phyloP scores from a whole-genome alignment of 2,888 invertebrate species.

The Melieria crassipennis region DNA sequence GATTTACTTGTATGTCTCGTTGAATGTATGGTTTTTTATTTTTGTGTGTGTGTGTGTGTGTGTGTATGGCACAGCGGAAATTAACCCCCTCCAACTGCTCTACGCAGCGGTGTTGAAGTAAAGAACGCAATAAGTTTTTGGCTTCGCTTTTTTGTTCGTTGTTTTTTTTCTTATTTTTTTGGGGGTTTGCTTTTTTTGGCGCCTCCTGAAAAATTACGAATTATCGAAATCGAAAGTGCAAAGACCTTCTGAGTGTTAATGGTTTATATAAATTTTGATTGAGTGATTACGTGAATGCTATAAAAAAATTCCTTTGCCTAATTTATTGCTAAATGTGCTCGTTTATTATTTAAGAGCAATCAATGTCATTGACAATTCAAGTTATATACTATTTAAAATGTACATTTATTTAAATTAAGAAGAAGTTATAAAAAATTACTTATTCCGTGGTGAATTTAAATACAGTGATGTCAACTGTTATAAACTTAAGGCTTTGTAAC shows the following conservation, averaged over 20 bases:
- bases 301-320: too few species aligned
- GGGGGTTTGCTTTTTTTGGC: neutral
- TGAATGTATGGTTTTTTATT: neutral
- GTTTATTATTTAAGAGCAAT: too few species aligned
- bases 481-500: too few species aligned
- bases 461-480: too few species aligned
- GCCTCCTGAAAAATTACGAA: constrained; percentile 2
- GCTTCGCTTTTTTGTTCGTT: neutral
- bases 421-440: too few species aligned
- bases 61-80: neutral
- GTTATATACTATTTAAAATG: too few species aligned
- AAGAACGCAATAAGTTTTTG: neutral
- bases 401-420: too few species aligned
- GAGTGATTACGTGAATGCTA: too few species aligned
- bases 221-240: constrained; percentile 7
- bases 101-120: neutral
- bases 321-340: too few species aligned
- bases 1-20: neutral
- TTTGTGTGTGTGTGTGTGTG: neutral
- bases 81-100: neutral
- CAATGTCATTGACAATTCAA: too few species aligned
- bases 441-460: too few species aligned
- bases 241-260: constrained; percentile 4
- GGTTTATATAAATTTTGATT: neutral
- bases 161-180: neutral